Percentiles rank a stretch among this genome's conserved stretches.
Conservation (phyloP, 2,888 invertebrate genomes). For the Bombylius discolor region DNA sequence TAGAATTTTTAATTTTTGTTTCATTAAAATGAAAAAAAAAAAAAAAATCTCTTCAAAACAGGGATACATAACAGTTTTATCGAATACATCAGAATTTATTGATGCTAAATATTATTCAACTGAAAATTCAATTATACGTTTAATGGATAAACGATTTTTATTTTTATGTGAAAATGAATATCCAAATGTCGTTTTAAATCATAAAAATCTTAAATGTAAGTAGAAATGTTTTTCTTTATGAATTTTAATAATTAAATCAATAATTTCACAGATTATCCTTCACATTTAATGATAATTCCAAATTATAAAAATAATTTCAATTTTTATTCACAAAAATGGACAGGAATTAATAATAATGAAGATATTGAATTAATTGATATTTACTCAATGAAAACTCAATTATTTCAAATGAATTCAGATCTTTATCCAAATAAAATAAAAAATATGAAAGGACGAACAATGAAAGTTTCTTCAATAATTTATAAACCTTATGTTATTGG, state of each 20-base stretch:
- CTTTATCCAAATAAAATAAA: constrained; percentile 30
- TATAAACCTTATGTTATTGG: constrained; percentile 32
- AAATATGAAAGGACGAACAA: constrained; percentile 26
- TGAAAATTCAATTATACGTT: constrained; percentile 26
- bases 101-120: constrained; percentile 31
- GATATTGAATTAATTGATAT: constrained; percentile 28
- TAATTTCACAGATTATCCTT: background rate
- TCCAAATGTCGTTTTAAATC: constrained; percentile 22
- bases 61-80: constrained; percentile 31
- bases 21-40: too few species aligned
- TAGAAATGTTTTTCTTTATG: constrained; percentile 3
- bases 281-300: constrained; percentile 7
- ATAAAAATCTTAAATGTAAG: constrained; percentile 29
- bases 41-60: constrained; percentile 8
- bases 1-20: too few species aligned
- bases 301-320: constrained; percentile 22
- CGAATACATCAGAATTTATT: constrained; percentile 23
- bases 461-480: constrained; percentile 30
- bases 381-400: constrained; percentile 25
- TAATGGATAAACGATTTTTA: constrained; percentile 24
- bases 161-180: constrained; percentile 27
- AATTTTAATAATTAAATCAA: too few species aligned
- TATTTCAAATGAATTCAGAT: constrained; percentile 20
- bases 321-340: constrained; percentile 35
- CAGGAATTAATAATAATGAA: constrained; percentile 28